phyloP scores from a whole-genome alignment of 2,888 invertebrate species.

The Leistus spinibarbis region DNA sequence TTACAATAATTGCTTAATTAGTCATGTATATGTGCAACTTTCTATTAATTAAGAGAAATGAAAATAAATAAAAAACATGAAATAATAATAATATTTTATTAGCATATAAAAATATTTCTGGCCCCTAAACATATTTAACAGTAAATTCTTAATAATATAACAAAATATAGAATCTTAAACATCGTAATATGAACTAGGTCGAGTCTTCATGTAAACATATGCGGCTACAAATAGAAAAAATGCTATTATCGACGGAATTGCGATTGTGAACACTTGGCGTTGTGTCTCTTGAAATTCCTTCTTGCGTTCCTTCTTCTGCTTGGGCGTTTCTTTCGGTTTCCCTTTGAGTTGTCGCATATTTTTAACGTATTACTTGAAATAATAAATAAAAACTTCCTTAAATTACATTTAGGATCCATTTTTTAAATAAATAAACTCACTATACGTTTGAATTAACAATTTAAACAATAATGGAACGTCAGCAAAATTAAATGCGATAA shows the following conservation, averaged over 20 bases:
- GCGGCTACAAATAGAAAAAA: conserved; percentile 73
- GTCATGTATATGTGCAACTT: conserved; percentile 16
- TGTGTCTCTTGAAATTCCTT: conserved; percentile 82
- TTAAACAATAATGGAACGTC: background rate
- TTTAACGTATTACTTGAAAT: background rate
- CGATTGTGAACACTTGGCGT: conserved; percentile 78
- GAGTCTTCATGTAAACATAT: conserved; percentile 81
- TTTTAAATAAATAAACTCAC: background rate
- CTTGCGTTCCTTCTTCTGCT: conserved; percentile 83
- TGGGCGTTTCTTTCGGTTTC: conserved; percentile 80
- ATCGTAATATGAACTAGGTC: conserved; percentile 59
- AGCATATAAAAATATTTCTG: conserved; percentile 34
- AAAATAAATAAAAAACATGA: background rate
- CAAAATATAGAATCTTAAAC: conserved; percentile 17
- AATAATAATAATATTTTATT: conserved; percentile 20
- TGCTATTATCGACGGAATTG: conserved; percentile 73
- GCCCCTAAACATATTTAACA: conserved; percentile 33
- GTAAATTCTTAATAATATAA: conserved; percentile 12
- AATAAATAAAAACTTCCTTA: background rate
- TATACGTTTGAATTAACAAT: background rate
- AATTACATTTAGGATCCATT: background rate
- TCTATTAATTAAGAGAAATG: background rate
- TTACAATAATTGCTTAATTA: conserved; percentile 7
- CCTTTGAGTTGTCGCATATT: conserved; percentile 82
- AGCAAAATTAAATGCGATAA: background rate